Evolutionary conservation across 2,113 vertebrate genomes (phyloP), one percentile per base, ranked within the genome.

Genomic region (Nannobrachium achirus): DNA sequence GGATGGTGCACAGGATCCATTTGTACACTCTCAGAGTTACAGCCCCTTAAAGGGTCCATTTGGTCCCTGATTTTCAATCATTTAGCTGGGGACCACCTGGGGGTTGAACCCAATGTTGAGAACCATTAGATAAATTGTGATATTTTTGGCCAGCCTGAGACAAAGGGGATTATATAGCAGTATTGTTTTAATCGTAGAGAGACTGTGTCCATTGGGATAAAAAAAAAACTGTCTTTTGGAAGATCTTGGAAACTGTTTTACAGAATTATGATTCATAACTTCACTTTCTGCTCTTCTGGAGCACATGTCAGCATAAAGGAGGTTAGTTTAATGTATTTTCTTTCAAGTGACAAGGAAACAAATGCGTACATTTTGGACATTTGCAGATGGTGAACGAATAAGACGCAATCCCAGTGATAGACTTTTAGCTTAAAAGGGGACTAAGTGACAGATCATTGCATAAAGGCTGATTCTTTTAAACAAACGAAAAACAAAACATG

Each of bases 161-260:
- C n/a, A n/a, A n/a, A n/a, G n/a, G 19, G n/a, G 8, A 52, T 53
- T 53, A 8, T 18, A 19, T 11, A 80, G 70, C 49, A 14, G 40
- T 42, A 71, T 33, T 0, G 68, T 71, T 72, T 78, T 62, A 83
- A 68, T 80, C 72, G 81, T 66, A 49, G 69, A 69, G 82, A 75
- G 74, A 79, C 49, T 44, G 49, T 39, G 71, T 76, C 71, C 79
- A 80, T 65, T 82, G 83, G 80, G 87, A 86, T 85, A 33, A 80
- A 73, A 78, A 69, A 83, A 73, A 61, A 19, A 33, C 66, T 74
- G 79, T 76, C 69, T 75, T 81, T 81, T 84, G 82, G 89, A 91
- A 91, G 88, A 87, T 86, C 86, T 86, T 46, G 65, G 85, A 82
- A 86, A 81, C 45, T 55, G 42, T 63, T 33, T 65, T 53, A 66